Evolutionary conservation across 2,888 invertebrate species (phyloP).

Genomic region (Rhingia campestris): DNA sequence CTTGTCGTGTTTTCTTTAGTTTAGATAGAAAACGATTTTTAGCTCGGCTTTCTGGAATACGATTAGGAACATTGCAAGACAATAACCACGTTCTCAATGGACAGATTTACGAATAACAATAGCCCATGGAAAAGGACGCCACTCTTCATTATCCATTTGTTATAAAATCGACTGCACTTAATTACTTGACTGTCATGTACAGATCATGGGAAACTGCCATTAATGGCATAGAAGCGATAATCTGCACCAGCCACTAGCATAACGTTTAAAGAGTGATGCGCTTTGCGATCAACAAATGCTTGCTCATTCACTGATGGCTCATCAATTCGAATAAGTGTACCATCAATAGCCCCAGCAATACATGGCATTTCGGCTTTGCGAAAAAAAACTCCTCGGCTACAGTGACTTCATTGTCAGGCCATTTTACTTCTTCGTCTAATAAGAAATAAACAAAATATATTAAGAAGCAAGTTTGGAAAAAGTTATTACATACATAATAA

Average conservation of each 20-base stretch:
- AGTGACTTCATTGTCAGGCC: too few relatives aligned
- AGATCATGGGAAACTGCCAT: conserved; percentile 11
- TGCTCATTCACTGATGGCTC: not conserved
- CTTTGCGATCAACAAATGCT: conserved; percentile 3
- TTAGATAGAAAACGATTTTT: conserved; percentile 8
- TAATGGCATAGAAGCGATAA: conserved; percentile 16
- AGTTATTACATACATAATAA: too few relatives aligned
- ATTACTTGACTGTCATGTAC: conserved; percentile 11
- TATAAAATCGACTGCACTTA: conserved; percentile 4
- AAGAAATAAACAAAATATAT: too few relatives aligned
- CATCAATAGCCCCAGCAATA: conserved; percentile 16
- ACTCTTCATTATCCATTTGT: conserved; percentile 9
- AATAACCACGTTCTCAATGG: conserved; percentile 1
- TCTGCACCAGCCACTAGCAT: conserved; percentile 27
- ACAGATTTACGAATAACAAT: conserved; percentile 1
- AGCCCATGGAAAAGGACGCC: conserved; percentile 6
- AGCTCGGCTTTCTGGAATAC: not conserved
- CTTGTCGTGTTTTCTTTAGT: conserved; percentile 1
- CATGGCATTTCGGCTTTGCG: conserved; percentile 1
- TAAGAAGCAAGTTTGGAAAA: too few relatives aligned
- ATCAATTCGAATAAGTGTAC: not conserved
- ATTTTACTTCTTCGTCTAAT: too few relatives aligned
- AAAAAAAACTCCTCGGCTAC: conserved; percentile 7
- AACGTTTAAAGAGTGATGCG: not conserved
- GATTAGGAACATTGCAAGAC: not conserved